Evolutionary conservation across 2,797 vertebrate genomes (phyloP), one percentile per base, ranked within the genome.

Genomic region (Lagodon rhomboides): DNA sequence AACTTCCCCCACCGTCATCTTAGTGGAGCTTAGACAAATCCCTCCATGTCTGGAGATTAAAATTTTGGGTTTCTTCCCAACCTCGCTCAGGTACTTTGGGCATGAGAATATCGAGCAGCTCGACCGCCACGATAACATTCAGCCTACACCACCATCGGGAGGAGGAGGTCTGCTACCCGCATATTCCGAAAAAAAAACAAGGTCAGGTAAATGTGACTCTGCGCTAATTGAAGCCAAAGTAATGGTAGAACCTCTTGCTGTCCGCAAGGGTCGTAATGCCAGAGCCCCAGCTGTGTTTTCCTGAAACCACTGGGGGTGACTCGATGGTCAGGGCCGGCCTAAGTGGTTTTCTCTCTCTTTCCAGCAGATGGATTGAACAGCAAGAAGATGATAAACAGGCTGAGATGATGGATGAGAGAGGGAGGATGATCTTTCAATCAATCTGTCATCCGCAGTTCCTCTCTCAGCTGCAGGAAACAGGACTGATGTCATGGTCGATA

Each of bases 401-500:
- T 46, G 41, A 46, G 64, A 69, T 86, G 89, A 91, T 78, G 80
- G 82, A 93, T 87, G 89, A 67, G 65, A 65, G 73, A 60, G 59
- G 49, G 49, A 72, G 68, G 69, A 55, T 59, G 75, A 88, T 88
- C 84, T 91, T 90, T 93, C 91, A 90, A 93, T 94, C 94, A 94
- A 90, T 91, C 92, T 91, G 90, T 94, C 91, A 91, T 91, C 89
- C 79, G 27, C 61, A 85, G 87, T 90, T 92, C 86, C 86, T 66
- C 61, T 86, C 86, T 84, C 90, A 68, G 79, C 88, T 27, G 63
- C 49, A 64, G 87, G 86, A 90, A 86, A 82, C 79, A 47, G 77
- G 81, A 80, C 79, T 87, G 90, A 93, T 93, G 92, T 93, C 85
- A 80, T 27, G 71, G 77, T 86, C 67, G 70, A 92, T 90, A 71